These are phyloP conservation scores for Sisor rabdophorus DNA, from an alignment of 2,113 vertebrate genomes.

Conservation along the genomic window DNA sequence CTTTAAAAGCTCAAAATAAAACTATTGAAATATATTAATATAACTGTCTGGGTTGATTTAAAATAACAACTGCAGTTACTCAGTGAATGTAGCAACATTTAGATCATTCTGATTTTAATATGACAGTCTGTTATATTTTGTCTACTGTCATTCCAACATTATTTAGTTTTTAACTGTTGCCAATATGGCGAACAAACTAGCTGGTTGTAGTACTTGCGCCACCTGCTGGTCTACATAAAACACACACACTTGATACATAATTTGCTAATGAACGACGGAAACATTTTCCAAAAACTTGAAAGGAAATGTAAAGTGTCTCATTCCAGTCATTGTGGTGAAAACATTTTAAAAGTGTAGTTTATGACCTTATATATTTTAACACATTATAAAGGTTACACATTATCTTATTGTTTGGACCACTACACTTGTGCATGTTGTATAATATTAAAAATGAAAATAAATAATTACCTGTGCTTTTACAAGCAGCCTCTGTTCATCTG, in stretches of 20 bases:
- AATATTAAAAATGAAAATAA: conserved; percentile 18
- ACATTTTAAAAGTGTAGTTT: neutral
- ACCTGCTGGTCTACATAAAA: conserved; percentile 51
- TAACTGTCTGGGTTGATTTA: conserved; percentile 4
- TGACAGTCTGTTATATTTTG: conserved; percentile 11
- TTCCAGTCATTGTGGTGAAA: neutral
- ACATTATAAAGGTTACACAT: neutral
- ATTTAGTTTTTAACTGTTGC: neutral
- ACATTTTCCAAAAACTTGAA: neutral
- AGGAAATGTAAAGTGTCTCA: neutral
- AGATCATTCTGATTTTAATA: conserved; percentile 11
- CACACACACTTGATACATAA: neutral
- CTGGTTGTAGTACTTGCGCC: conserved; percentile 43
- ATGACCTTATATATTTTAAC: neutral
- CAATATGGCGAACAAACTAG: neutral
- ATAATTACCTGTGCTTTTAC: conserved; percentile 17
- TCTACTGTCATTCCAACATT: conserved; percentile 2
- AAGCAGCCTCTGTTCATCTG: neutral
- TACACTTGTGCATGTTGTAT: conserved; percentile 20
- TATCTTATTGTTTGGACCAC: conserved; percentile 4
- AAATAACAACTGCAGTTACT: neutral
- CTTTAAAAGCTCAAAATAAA: conserved; percentile 16
- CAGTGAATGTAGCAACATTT: conserved; percentile 3
- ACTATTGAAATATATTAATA: conserved; percentile 11
- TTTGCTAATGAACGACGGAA: conserved; percentile 3